Conservation (phyloP, 1,140 invertebrate genomes). For the Battus philenor region DNA sequence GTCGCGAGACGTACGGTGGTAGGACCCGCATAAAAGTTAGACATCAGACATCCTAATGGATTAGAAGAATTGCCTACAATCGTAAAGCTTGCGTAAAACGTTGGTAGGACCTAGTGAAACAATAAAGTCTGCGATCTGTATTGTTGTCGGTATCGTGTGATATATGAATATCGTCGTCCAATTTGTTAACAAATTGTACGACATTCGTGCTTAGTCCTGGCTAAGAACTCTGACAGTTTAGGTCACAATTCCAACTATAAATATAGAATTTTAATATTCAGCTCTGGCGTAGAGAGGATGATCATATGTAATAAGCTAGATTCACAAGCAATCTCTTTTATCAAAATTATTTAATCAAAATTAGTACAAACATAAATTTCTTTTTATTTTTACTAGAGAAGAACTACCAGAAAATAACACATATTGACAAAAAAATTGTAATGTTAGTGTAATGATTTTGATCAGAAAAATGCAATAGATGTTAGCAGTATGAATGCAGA, state of each 20-base stretch:
- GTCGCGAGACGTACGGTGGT: slow-evolving; percentile 64
- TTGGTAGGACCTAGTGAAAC: slow-evolving; percentile 39
- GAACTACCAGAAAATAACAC: too few relatives aligned
- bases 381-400: too few relatives aligned
- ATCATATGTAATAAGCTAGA: too few relatives aligned
- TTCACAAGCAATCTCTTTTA: too few relatives aligned
- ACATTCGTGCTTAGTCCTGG: slow-evolving; percentile 22
- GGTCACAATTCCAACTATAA: slow-evolving; percentile 7
- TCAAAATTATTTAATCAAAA: too few relatives aligned
- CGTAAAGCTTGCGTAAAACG: slow-evolving; percentile 43
- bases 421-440: too few relatives aligned
- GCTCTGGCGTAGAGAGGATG: too few relatives aligned
- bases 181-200: slow-evolving; percentile 28
- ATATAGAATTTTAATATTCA: not conserved
- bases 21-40: slow-evolving; percentile 65
- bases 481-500: too few relatives aligned
- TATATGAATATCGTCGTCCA: slow-evolving; percentile 34
- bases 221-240: slow-evolving; percentile 6
- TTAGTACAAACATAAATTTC: too few relatives aligned
- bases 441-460: too few relatives aligned
- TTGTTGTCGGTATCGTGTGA: slow-evolving; percentile 30
- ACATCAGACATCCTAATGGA: slow-evolving; percentile 67
- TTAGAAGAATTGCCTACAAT: slow-evolving; percentile 65
- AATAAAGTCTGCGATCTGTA: slow-evolving; percentile 43
- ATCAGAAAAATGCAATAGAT: too few relatives aligned